Evolutionary conservation across 2,113 vertebrate species (phyloP), one percentile per base, ranked within the genome.

Genomic region (Engystomops pustulosus): DNA sequence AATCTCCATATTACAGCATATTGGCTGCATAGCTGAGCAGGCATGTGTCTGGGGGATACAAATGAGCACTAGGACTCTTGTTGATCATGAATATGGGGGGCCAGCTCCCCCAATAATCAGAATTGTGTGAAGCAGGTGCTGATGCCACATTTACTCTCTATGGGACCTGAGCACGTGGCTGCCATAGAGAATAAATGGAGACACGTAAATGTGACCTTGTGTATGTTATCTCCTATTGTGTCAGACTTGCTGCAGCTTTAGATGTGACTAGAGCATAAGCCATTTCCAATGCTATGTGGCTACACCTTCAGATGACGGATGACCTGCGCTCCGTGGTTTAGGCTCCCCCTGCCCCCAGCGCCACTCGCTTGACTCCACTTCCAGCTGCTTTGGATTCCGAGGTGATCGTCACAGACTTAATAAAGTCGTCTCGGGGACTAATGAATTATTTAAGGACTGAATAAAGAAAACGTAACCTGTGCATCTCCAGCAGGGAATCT

Each of bases 371-470:
- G 4, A 80, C 80, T 88, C 85, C 87, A 88, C 85, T 88, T 89
- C 58, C 30, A 86, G 83, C 88, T 90, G 86, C 87, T 92, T 91
- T 87, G 87, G 87, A 91, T 92, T 91, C 91, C 76, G 55, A 3
- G 86, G 84, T 74, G 81, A 85, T 86, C 41, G 76, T 86, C 75
- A 10, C 86, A 89, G 90, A 92, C 89, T 92, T 91, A 91, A 92
- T 92, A 92, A 92, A 91, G 89, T 87, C 89, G 90, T 90, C 90
- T 90, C 81, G 68, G 77, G 86, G 86, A 90, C 90, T 91, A 92
- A 92, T 92, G 90, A 92, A 92, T 92, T 90, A 92, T 92, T 92
- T 91, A 92, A 92, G 91, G 90, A 89, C 88, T 87, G 88, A 83
- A 90, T 89, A 91, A 92, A 90, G 86, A 88, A 91, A 91, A 90